A percentile compares a stretch with the other conserved stretches of the same genome.
phyloP scores from a whole-genome alignment of 1,140 invertebrate species.

The Panonychus citri region DNA sequence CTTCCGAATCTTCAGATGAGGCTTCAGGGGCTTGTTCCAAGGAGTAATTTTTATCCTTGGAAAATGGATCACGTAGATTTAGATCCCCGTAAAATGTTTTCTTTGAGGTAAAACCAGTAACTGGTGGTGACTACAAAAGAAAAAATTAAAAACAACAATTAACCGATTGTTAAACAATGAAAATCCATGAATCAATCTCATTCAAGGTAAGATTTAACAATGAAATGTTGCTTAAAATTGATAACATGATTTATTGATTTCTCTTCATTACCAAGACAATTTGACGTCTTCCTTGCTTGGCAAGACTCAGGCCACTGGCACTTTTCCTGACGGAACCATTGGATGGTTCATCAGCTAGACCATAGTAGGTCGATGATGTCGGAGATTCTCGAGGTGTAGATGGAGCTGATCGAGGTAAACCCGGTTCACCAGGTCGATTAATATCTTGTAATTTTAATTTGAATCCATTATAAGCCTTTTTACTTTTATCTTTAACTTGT shows the following conservation, averaged over 20 bases:
- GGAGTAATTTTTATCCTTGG: conserved; percentile 24
- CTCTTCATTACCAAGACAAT: no score
- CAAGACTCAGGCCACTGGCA: not conserved
- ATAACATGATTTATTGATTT: no score
- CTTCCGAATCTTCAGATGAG: conserved; percentile 17
- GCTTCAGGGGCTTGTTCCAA: conserved; percentile 21
- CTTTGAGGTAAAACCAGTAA: no score
- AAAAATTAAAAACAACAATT: no score
- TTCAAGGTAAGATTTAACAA: no score
- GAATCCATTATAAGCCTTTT: conserved; percentile 46
- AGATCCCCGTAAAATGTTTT: no score
- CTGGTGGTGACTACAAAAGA: no score
- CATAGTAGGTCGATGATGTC: not conserved
- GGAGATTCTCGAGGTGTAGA: conserved; percentile 15
- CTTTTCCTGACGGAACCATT: not conserved
- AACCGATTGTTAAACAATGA: no score
- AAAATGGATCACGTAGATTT: no score
- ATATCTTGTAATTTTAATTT: conserved; percentile 34
- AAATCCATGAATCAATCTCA: no score
- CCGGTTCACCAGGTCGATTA: not conserved
- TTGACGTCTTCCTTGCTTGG: not conserved
- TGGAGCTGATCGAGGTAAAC: conserved; percentile 15
- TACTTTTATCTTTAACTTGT: conserved; percentile 48
- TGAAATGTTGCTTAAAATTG: no score
- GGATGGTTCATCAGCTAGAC: not conserved